Base-by-base conservation (phyloP, 64 coral and sea anemone species). In the Montipora sp. region DNA sequence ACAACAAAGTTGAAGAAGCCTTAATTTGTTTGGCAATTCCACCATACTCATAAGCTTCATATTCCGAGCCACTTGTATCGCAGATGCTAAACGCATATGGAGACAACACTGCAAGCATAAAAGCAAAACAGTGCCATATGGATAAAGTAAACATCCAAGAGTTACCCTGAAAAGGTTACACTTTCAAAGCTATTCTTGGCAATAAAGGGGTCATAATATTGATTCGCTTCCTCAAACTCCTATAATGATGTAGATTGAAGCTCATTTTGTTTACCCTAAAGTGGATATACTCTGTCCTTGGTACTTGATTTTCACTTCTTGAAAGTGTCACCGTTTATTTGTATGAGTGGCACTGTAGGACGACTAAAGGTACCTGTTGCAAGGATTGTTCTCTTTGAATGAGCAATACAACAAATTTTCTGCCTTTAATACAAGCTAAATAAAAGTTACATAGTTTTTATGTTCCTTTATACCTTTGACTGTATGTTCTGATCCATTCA, bases 31-130 rank as follows among this genome's bases (percentile, higher is more conserved):
- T 89, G 57, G 83, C 92, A 7, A 94, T 89, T 15, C 98, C 98
- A 58, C 94, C 94, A 80, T 96, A 86, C 59, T 83, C 68, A 75
- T 99, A 99, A 14, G 51, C 18, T 18, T 89, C 43, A 51, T 87
- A 99, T 43, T 99, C 79, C 2, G 78, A 43, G 45, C 84, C 84
- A 92, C 75, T 94, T 3, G 98, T 99, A 78, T 99, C 98, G 77
- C 98, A 96, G 73, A 99, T 99, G n/a, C 88, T 89, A 13, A 99
- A 95, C 5, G 98, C 88, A 94, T 96, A 99, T 11, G 98, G 98
- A 46, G 98, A 99, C 8, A 96, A 15, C 53, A 99, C 98, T 99
- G 49, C 44, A 53, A 73, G 77, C 22, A 69, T 47, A 46, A 21
- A 20, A 23, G 5, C 11, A 57, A 57, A 11, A 57, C 53, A 57